Base-by-base conservation (phyloP, 2,797 vertebrate genomes). In the Sebastes glaucus region DNA sequence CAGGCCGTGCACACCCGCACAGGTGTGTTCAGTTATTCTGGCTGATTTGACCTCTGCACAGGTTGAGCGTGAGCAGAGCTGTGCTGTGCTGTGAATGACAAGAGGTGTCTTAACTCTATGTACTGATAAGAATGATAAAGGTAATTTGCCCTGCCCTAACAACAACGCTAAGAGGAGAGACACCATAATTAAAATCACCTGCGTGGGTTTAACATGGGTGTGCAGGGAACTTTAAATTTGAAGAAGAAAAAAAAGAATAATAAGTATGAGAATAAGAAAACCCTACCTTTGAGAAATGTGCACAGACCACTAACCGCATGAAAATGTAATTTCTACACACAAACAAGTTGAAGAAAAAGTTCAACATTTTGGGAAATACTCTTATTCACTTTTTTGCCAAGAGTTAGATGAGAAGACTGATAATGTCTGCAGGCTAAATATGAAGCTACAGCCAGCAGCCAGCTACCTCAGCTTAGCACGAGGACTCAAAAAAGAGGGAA, bases 81-180 rank as follows among this genome's bases (percentile, higher is more conserved):
- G 57, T 59, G 65, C 49, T 64, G 57, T 59, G 33, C 49, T 49
- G 60, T 33, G 49, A 57, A 70, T 74, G 71, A 74, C 56, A 30
- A 67, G 42, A 10, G 27, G 20, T 62, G 11, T 14, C n/a, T 57
- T 65, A 56, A 68, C 42, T 61, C 13, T 46, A 46, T 20, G 42
- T 55, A 38, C 38, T 61, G 57, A 80, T 63, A 38, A 61, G 18
- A 67, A 55, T 4, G 32, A 68, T 68, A 67, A 74, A 42, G 33
- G 32, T 14, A n/a, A 28, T 61, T 72, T 14, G 9, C 2, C 4
- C 38, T 1, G 4, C 25, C 23, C 22, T 67, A 27, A 59, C 71
- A 74, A 69, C 6, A 32, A 30, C 55, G 32, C 13, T 4, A 16
- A 11, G 9, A 38, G 52, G n/a, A 71, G 33, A 23, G 35, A 8